Base-by-base conservation (phyloP, 2,888 invertebrate species). In the Drosophila demipolita region DNA sequence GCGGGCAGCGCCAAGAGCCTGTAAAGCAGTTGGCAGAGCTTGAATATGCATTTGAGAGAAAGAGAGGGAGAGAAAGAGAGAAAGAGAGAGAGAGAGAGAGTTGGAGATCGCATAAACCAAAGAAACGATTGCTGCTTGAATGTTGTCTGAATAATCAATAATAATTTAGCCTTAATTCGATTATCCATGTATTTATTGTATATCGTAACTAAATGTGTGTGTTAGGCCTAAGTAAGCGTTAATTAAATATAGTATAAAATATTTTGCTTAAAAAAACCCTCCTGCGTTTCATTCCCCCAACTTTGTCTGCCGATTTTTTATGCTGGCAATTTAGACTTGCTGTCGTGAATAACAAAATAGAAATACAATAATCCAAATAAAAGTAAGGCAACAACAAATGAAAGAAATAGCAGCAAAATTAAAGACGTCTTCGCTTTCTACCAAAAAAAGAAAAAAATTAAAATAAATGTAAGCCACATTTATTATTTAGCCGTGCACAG, bases 131-230 rank as follows among this genome's bases (percentile, higher is more conserved):
- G 86, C 83, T 78, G 78, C 82, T 78, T 74, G 65, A 88, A 73
- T 55, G 29, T 80, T 86, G 87, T 87, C 87, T 82, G 82, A 81
- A 76, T 72, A 66, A 75, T 77, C 77, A 82, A 78, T 88, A 84
- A 75, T 79, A 71, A 71, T 67, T 66, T 87, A 89, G 84, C 77
- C 78, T 73, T 84, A 89, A 88, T 75, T 82, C 58, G 64, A 65
- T 68, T 71, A 76, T 67, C 52, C 66, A 66, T 81, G 48, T 66
- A 76, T 66, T 58, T 69, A 50, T 70, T 78, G 65, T 75, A 58
- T 75, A 79, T 69, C 61, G 54, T 83, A 72, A 74, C 89, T 87
- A 89, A 89, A 89, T 88, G 88, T 88, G 88, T 88, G 88, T 89
- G 87, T 87, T 88, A 88, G 84, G 86, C 73, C 74, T 87, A 89